Base-by-base conservation (phyloP, 2,113 vertebrate genomes). In the Otis tarda region DNA sequence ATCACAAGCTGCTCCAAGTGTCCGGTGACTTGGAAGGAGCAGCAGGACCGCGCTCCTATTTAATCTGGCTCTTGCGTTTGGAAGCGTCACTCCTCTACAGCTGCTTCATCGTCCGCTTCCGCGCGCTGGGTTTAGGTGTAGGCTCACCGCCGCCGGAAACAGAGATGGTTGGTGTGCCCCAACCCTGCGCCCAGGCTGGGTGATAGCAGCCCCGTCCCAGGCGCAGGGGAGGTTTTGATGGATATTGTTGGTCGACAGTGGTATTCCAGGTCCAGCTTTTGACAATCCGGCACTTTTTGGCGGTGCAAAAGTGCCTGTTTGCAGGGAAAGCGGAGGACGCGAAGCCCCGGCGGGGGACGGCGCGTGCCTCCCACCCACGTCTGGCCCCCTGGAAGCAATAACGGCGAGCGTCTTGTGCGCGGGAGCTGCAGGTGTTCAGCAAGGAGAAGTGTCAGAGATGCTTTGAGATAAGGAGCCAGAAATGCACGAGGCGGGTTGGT, bases 371-470 rank as follows among this genome's bases (percentile, higher is more conserved):
- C 74, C 30, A 41, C 7, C 53, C 59, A 28, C 78, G 5, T 75
- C 91, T 92, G 85, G 74, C 12, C 64, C 67, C 30, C 28, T 21
- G 69, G 33, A 33, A 70, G 59, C 74, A 61, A 14, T 31, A 33
- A 53, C 0, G 68, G 49, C 4, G 6, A 43, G 50, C 5, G 0
- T 35, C 70, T 79, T 30, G 37, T 19, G 13, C 0, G 0, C 8
- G 0, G 77, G 64, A 93, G 78, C 69, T 73, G 73, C 77, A 69
- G 84, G 56, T 41, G 68, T 50, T 67, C 22, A 50, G n/a, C 18
- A 7, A 52, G 45, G 56, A 85, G 57, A 28, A 85, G 79, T 14
- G 50, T 39, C 88, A 56, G 87, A 41, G 87, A 30, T 73, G 87
- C 87, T 81, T 25, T 22, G 82, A 35, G 74, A 90, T 55, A 49